A percentile compares a stretch with the other conserved stretches of the same genome.
These are phyloP conservation scores for Scartelaos histophorus DNA, from an alignment of 2,113 vertebrate genomes.

Conservation along the genomic window DNA sequence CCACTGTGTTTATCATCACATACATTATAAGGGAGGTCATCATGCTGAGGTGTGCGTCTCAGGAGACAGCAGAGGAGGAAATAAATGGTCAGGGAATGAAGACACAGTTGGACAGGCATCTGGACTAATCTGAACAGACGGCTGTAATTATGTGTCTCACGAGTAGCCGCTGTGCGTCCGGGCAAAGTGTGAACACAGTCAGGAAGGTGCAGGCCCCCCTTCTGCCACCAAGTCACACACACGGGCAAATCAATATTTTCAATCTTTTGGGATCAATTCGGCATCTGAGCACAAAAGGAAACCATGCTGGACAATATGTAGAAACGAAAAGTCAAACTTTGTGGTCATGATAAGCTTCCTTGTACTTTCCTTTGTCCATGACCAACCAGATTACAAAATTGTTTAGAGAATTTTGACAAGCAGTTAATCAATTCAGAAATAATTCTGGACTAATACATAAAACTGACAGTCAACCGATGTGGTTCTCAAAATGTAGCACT, in stretches of 20 bases:
- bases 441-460: too few species aligned
- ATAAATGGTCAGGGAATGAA: slow-evolving; percentile 87
- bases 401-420: slow-evolving; percentile 12
- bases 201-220: slow-evolving; percentile 62
- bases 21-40: slow-evolving; percentile 92
- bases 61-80: slow-evolving; percentile 78
- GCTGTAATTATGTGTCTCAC: slow-evolving; percentile 94
- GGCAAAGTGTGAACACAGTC: slow-evolving; percentile 90
- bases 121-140: slow-evolving; percentile 94
- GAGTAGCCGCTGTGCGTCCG: slow-evolving; percentile 88
- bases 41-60: slow-evolving; percentile 88
- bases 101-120: slow-evolving; percentile 91
- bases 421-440: too few species aligned
- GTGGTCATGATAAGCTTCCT: slow-evolving; percentile 65
- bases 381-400: slow-evolving; percentile 17
- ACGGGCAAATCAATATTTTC: slow-evolving; percentile 99
- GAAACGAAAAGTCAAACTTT: slow-evolving; percentile 98
- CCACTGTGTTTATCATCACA: slow-evolving; percentile 96
- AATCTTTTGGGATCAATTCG: slow-evolving; percentile 98
- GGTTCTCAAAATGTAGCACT: too few species aligned
- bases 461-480: too few species aligned
- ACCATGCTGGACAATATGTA: slow-evolving; percentile 89
- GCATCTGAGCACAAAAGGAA: slow-evolving; percentile 89
- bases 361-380: slow-evolving; percentile 58
- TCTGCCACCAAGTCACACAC: slow-evolving; percentile 85